Base-by-base conservation (phyloP, 2,797 vertebrate species). In the Micrastur ruficollis region DNA sequence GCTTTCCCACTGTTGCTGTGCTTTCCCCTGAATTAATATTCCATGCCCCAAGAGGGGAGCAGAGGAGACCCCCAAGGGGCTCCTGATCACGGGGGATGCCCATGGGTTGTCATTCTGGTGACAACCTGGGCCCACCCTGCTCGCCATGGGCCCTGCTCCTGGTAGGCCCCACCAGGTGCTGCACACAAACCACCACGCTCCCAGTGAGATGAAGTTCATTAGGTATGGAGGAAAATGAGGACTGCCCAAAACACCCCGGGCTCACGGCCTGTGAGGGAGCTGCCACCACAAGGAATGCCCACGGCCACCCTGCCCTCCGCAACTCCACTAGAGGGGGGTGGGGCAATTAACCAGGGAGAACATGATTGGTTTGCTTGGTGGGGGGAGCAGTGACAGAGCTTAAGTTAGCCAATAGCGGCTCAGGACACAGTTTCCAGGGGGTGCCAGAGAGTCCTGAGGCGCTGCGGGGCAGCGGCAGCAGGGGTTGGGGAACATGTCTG, bases 141-240 rank as follows among this genome's bases (percentile, higher is more conserved):
- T 56, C 1, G 4, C 50, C 8, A 11, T 4, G 29, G 29, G 36
- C 26, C 25, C 4, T 32, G 21, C 18, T 23, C 32, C 11, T 31
- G 14, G 7, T 15, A 14, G 42, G 61, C 26, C 75, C 29, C 4
- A 1, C 40, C 42, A 10, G 2, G 1, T 1, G 4, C 62, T 2
- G 5, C n/a, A 4, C 19, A 14, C 23, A 16, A 66, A 15, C 29
- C 29, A 21, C 44, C 42, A 16, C 0, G 5, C 7, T 40, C 36
- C 32, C 1, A 1, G 2, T 27, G 19, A 50, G 34, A 23, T 19
- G 34, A 58, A 38, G 29, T 7, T 49, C 2, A 0, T n/a, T 17
- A 23, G 29, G 29, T 58, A 62, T 14, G 17, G 44, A 22, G 15
- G 38, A 50, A 40, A 49, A 32, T 0, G 2, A 66, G 27, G 29